Percentiles rank a stretch among this genome's conserved stretches.
These are phyloP conservation scores for Pissodes strobi DNA, from an alignment of 1,140 invertebrate species.

Conservation along the genomic window DNA sequence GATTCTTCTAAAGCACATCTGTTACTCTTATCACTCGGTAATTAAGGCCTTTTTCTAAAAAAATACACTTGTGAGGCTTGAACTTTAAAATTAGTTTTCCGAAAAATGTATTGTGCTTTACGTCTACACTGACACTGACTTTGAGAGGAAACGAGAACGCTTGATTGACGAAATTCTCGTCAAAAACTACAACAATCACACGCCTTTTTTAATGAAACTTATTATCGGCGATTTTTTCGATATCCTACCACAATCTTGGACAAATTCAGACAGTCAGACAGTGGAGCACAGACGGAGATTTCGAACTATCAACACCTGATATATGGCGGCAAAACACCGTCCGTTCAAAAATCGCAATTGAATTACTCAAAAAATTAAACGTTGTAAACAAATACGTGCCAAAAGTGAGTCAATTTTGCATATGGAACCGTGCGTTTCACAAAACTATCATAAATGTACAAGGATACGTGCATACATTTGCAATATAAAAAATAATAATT, in stretches of 20 bases:
- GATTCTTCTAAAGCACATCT: constrained; percentile 20
- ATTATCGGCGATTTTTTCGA: neutral
- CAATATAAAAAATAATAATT: neutral
- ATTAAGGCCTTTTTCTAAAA: neutral
- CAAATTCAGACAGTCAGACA: constrained; percentile 20
- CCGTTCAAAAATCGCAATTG: neutral
- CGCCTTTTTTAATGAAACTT: constrained; percentile 1
- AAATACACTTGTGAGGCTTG: constrained; percentile 1
- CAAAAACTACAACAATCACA: neutral
- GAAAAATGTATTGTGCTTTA: too few relatives aligned
- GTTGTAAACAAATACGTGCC: neutral
- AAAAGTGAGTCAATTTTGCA: too few relatives aligned
- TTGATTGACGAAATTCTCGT: constrained; percentile 16
- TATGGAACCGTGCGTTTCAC: too few relatives aligned
- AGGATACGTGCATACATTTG: too few relatives aligned
- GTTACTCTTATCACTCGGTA: neutral
- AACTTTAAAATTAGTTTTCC: too few relatives aligned
- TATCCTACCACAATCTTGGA: constrained; percentile 28
- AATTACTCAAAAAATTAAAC: too few relatives aligned
- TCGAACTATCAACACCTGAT: constrained; percentile 33
- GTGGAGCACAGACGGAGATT: constrained; percentile 8
- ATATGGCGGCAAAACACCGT: constrained; percentile 31
- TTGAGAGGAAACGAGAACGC: constrained; percentile 33
- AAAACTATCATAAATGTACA: too few relatives aligned
- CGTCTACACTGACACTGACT: too few relatives aligned